Percentiles rank a stretch among this genome's conserved stretches.
Evolutionary conservation across 2,113 vertebrate species (phyloP).

Genomic region (Aegotheles bennettii): DNA sequence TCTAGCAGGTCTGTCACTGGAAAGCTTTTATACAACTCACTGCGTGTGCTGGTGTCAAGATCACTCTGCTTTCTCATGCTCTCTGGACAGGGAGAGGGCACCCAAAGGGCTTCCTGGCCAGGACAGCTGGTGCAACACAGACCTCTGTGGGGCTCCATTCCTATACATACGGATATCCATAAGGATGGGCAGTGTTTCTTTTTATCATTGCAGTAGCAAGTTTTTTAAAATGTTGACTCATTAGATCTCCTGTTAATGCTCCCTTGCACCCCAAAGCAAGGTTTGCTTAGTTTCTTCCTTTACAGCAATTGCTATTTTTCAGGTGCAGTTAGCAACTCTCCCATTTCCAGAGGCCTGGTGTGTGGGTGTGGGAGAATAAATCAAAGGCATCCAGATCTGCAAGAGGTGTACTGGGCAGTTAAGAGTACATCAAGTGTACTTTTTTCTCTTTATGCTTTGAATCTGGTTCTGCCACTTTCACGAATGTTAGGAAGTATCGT

Average conservation of each 20-base stretch:
- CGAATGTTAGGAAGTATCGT: background rate
- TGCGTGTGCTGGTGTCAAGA: background rate
- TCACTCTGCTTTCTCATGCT: background rate
- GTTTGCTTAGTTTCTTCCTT: background rate
- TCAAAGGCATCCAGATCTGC: background rate
- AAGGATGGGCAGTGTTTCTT: background rate
- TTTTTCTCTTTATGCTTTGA: background rate
- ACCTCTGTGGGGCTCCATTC: background rate
- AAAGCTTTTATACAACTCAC: background rate
- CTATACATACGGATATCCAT: background rate
- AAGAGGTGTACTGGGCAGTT: background rate
- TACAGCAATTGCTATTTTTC: background rate
- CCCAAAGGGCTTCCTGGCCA: background rate
- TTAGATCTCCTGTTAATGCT: background rate
- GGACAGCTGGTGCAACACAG: background rate
- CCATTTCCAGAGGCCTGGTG: background rate
- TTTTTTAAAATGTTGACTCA: rapidly evolving
- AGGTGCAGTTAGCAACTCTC: background rate
- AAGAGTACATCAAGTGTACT: background rate
- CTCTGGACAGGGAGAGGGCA: background rate
- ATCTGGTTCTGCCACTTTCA: background rate
- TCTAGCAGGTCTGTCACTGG: background rate
- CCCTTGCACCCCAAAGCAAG: background rate
- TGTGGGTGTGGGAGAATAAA: conserved; percentile 38
- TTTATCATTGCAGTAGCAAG: background rate